Conservation (phyloP, 2,113 vertebrate species). For the Brachyhypopomus occidentalis region DNA sequence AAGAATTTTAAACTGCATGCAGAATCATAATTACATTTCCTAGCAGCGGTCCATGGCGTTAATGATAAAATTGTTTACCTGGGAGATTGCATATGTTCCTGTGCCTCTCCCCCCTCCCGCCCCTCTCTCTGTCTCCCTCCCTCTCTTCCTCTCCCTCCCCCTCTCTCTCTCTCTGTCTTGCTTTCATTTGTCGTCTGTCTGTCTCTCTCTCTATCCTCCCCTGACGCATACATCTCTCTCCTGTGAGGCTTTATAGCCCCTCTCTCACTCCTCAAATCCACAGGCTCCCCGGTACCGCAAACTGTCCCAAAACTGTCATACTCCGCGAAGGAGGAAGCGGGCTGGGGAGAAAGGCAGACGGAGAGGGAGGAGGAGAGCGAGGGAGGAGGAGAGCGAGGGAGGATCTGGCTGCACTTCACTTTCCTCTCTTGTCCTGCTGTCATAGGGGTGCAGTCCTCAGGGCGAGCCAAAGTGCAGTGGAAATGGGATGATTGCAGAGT, state of each 20-base stretch:
- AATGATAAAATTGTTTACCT: slow-evolving; percentile 61
- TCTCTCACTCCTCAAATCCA: slow-evolving; percentile 13
- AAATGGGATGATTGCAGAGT: slow-evolving; percentile 34
- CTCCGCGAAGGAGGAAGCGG: background rate
- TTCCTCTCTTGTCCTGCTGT: slow-evolving; percentile 49
- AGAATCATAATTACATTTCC: slow-evolving; percentile 69
- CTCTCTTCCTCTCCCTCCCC: background rate
- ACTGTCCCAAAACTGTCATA: slow-evolving; percentile 46
- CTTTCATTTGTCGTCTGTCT: background rate
- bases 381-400: slow-evolving; percentile 11
- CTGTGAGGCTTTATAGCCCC: background rate
- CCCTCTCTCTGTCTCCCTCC: background rate
- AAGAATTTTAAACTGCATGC: slow-evolving; percentile 62
- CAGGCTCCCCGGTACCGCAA: slow-evolving; percentile 4
- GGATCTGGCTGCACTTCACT: slow-evolving; percentile 30
- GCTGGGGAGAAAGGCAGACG: background rate
- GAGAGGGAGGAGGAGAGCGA: slow-evolving; percentile 11
- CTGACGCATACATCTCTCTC: background rate
- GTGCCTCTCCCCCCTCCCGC: background rate
- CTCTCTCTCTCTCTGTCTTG: background rate
- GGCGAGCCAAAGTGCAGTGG: slow-evolving; percentile 35
- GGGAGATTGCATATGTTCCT: slow-evolving; percentile 21
- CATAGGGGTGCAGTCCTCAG: slow-evolving; percentile 45
- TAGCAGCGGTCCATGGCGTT: slow-evolving; percentile 55
- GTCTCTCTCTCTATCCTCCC: slow-evolving; percentile 21